Base-by-base conservation (phyloP, 2,113 vertebrate genomes). In the Amblyornis subalaris region DNA sequence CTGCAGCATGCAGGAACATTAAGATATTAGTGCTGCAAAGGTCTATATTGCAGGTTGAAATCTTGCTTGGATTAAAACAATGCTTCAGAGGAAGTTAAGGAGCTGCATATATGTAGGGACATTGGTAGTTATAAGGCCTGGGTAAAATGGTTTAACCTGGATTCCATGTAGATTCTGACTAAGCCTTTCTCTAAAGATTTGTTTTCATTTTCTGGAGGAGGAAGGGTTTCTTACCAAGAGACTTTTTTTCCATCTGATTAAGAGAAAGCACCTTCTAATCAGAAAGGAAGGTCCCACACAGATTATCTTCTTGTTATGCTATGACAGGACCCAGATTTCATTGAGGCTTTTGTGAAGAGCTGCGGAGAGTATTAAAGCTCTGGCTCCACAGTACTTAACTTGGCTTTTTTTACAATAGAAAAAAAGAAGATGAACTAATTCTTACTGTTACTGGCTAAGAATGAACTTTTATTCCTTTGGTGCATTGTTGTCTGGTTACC, bases 181-280 rank as follows among this genome's bases (percentile, higher is more conserved):
- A 96, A 96, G 86, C 94, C 85, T 96, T 93, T 82, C 88, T 91
- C 80, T 72, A 72, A 96, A 96, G 93, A 94, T 90, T 95, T 96
- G 77, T 84, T 97, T 96, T 87, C 45, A 75, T 84, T 87, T 94
- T 95, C 71, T 93, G 70, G 57, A 88, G 77, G 76, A 90, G 95
- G 88, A 85, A 23, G 38, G 7, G 14, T 64, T 95, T 89, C 79
- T 94, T 69, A 79, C 88, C n/a, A 64, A 90, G 60, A 84, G 62
- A 92, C 69, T 82, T 81, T 86, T 44, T 74, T 92, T 83, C 74
- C 45, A 90, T 92, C 91, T 95, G 89, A 95, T 97, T 93, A 94
- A 66, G 70, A 77, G 82, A 93, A 70, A 85, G 44, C 62, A 92
- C 53, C 55, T 79, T 50, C 54, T 75, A 88, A 95, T 90, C 77